Base-by-base conservation (phyloP, 2,888 invertebrate species). In the Silvanus unidentatus region DNA sequence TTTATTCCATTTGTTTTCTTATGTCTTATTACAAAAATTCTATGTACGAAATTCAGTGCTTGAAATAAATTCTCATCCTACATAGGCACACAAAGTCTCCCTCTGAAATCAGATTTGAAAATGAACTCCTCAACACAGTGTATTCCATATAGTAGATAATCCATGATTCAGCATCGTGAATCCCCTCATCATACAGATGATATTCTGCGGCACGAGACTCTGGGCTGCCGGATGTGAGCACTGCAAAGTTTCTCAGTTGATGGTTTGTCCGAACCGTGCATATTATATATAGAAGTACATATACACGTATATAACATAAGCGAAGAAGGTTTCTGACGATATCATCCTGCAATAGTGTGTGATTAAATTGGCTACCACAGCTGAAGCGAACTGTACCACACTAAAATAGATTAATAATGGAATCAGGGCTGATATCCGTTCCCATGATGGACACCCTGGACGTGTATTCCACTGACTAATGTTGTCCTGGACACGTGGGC, bases 291-390 rank as follows among this genome's bases (percentile, higher is more conserved):
- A 22, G 3, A 22, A 5, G 8, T 22, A 22, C 22, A 22, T 22
- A 22, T 22, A 22, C 8, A 22, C 8, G 8, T 22, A 22, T 22
- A 22, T 22, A 22, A 22, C 22, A 22, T 22, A 22, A 3, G 8
- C 3, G 4, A 5, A 22, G 22, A 22, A 8, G 22, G 22, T 22
- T 22, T 22, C 22, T 22, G 22, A 8, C 8, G 4, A 22, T 22
- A 22, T 22, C 22, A 22, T 22, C 22, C 8, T 22, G 22, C 22
- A 22, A 22, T 10, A 5, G 16, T 42, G 42, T 10, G 30, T 37
- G 45, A 45, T 37, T 45, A 45, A 45, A 45, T 45, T 45, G 38
- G 30, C 37, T 13, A 36, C 37, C 44, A 22, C 44, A 44, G 44
- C 38, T 44, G 35, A 39, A 35, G 13, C 44, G 14, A 37, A 22